Evolutionary conservation across 2,888 invertebrate genomes (phyloP), one percentile per base, ranked within the genome.

Genomic region (Phoenoteleia sp.): DNA sequence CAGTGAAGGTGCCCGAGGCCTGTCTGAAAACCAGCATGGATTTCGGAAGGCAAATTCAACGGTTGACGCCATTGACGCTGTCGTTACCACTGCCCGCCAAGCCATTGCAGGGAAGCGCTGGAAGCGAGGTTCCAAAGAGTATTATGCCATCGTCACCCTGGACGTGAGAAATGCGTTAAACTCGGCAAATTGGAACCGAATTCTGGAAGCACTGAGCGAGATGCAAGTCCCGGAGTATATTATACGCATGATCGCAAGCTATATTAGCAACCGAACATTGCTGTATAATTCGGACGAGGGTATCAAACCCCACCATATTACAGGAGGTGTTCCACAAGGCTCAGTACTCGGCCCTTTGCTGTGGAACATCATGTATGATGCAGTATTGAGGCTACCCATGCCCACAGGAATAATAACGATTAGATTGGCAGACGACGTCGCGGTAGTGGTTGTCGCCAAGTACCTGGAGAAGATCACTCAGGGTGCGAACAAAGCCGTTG

Each of bases 31-130:
- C 15, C 42, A 42, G 17, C 66, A 77, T 42, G 86, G 87, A 9
- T 86, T 87, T 42, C 56, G 82, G n/a, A 69, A 72, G n/a, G 62
- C 54, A 1, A 56, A 69, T 27, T 85, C 81, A 15, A 87, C 85
- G 3, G 29, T 80, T 58, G 67, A 67, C 33, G 86, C 81, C 5
- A 60, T 87, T 1, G 23, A 52, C n/a, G 23, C 62, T 36, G 80
- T 81, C 13, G 52, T 79, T 13, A 49, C 66, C 23, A 79, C 60
- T 3, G 69, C 77, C 4, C 56, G 71, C 23, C 15, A 76, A 7
- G 77, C 77, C 2, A 64, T 54, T n/a, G 42, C 6, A 56, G 52
- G 84, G 54, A 52, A n/a, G n/a, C n/a, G n/a, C n/a, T n/a, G n/a
- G n/a, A n/a, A n/a, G n/a, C n/a, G n/a, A n/a, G n/a, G n/a, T 58